Base-by-base conservation (phyloP, 2,113 vertebrate genomes). In the Anolis carolinensis region DNA sequence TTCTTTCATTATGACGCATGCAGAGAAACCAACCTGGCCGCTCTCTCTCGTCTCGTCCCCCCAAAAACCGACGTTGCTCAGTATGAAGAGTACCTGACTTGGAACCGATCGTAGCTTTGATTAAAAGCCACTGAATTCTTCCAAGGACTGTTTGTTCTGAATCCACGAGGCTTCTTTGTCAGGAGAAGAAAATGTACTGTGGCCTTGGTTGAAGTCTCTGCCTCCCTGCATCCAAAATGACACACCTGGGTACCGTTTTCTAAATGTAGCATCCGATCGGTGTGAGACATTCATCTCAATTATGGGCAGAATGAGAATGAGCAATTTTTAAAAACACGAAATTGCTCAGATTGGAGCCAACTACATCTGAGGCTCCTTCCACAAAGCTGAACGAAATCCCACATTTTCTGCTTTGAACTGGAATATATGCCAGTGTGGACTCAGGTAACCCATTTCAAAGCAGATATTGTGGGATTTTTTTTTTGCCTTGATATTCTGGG, bases 71-170 rank as follows among this genome's bases (percentile, higher is more conserved):
- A 25, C 32, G 62, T 50, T 10, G 30, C 73, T 76, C 82, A 76
- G 72, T 32, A 44, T 13, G 59, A 48, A 9, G 30, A 48, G 55
- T n/a, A 44, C 82, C 65, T 75, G 73, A 84, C 36, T 84, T 84
- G 82, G 82, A 84, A 76, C 36, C 1, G 7, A 50, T 32, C 30
- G 23, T 23, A 65, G 52, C 30, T 76, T 84, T 84, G 82, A 84
- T 76, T 76, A 84, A 84, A 84, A 84, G 62, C 36, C 71, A 84
- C 59, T 13, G 18, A 76, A 48, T 67, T 84, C 72, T 84, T 76
- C 82, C 82, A 84, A 75, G 71, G 71, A 76, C 59, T 76, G 59
- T 76, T 84, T 76, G 72, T 76, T 75, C 82, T 32, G 7, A 75
- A 59, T 32, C 82, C 71, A 65, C 75, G 72, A 84, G 72, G 16